Conservation (phyloP, 1,140 invertebrate genomes). For the Nebria ingens region DNA sequence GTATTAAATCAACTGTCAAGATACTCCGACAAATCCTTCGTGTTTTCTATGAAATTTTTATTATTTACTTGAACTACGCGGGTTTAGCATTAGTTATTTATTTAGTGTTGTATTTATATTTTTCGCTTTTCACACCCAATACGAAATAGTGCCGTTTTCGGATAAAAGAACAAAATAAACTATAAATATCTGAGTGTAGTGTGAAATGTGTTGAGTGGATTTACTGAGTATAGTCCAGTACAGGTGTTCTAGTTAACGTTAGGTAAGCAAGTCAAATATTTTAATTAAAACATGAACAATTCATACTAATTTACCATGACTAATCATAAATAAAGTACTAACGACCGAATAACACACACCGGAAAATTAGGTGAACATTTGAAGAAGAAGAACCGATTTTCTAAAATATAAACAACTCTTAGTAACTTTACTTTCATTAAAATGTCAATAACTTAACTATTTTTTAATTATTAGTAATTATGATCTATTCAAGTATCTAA, state of each 20-base stretch:
- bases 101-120: conserved; percentile 10
- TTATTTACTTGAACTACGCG: conserved; percentile 9
- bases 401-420: no score
- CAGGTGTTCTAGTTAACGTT: not conserved
- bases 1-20: not conserved
- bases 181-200: not conserved
- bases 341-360: no score
- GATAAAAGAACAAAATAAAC: not conserved
- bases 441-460: no score
- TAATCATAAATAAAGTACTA: not conserved
- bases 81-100: conserved; percentile 6
- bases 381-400: no score
- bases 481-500: no score
- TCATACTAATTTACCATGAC: not conserved
- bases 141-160: not conserved
- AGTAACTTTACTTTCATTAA: no score
- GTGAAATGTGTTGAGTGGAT: conserved; percentile 3
- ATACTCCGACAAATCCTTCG: not conserved
- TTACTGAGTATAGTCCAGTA: not conserved
- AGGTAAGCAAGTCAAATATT: no score
- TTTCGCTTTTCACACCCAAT: not conserved
- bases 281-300: no score
- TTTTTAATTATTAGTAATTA: no score
- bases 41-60: conserved; percentile 7
- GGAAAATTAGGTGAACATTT: no score